Conservation (phyloP, 1,140 invertebrate genomes). For the Lamellibrachia luymesi region DNA sequence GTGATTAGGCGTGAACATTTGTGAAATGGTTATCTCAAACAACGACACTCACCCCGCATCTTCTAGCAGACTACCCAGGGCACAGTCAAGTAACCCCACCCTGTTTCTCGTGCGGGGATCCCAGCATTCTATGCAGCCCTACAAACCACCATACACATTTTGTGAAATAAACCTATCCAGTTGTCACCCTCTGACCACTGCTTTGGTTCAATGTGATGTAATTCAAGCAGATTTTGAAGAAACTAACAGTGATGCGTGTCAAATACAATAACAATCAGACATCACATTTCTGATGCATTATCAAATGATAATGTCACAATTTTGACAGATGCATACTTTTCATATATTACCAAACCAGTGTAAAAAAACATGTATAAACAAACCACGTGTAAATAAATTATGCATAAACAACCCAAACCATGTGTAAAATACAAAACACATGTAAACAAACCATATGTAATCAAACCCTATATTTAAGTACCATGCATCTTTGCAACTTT, state of each 20-base stretch:
- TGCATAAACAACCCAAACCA: too few relatives aligned
- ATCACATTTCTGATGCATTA: not conserved
- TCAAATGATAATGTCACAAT: not conserved
- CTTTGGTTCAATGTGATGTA: too few relatives aligned
- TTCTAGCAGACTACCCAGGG: conserved; percentile 68
- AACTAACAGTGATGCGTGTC: too few relatives aligned
- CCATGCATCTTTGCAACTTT: too few relatives aligned
- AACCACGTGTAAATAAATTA: not conserved
- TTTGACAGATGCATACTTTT: not conserved
- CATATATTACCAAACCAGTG: too few relatives aligned
- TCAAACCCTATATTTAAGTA: too few relatives aligned
- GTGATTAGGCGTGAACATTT: not conserved
- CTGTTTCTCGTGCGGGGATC: conserved; percentile 75
- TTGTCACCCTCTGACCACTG: not conserved
- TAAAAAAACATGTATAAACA: not conserved
- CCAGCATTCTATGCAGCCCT: conserved; percentile 91
- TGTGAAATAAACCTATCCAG: not conserved
- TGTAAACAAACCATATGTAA: too few relatives aligned
- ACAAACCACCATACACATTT: conserved; percentile 14
- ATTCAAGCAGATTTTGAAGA: too few relatives aligned
- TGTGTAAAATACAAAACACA: too few relatives aligned
- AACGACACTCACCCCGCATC: conserved; percentile 60
- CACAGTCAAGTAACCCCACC: conserved; percentile 83
- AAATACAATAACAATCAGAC: too few relatives aligned
- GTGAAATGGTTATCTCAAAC: not conserved